A percentile compares a stretch with the other conserved stretches of the same genome.
phyloP scores from a whole-genome alignment of 2,113 vertebrate genomes.

The Neodontobutis hainanensis region DNA sequence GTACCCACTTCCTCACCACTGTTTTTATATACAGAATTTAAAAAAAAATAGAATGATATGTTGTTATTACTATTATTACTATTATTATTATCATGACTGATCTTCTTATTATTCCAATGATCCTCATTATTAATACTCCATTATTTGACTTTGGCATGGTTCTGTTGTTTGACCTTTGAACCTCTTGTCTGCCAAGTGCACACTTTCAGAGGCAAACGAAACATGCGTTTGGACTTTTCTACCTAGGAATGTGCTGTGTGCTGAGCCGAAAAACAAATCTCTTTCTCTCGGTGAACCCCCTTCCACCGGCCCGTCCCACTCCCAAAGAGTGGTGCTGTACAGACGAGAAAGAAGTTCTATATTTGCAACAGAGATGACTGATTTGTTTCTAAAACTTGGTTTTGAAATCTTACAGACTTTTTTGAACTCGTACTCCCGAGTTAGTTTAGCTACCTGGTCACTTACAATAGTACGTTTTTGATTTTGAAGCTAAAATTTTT shows the following conservation, averaged over 20 bases:
- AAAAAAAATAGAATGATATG: constrained; percentile 60
- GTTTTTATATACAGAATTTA: constrained; percentile 68
- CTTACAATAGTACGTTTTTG: constrained; percentile 64
- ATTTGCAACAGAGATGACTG: constrained; percentile 74
- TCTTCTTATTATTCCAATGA: constrained; percentile 68
- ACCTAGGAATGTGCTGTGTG: constrained; percentile 53
- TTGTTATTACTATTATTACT: constrained; percentile 70
- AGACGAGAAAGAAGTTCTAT: constrained; percentile 69
- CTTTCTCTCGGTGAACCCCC: constrained; percentile 57
- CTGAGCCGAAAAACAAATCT: constrained; percentile 32
- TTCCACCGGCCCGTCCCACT: constrained; percentile 43
- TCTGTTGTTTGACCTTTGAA: constrained; percentile 63
- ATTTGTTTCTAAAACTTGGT: constrained; percentile 70
- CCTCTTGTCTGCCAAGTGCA: constrained; percentile 43
- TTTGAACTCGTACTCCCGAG: constrained; percentile 55
- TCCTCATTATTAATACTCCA: constrained; percentile 60
- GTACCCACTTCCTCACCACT: constrained; percentile 62
- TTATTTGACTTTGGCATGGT: constrained; percentile 72
- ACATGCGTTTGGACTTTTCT: constrained; percentile 57
- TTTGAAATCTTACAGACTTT: constrained; percentile 71
- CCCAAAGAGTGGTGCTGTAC: constrained; percentile 59
- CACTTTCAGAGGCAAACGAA: constrained; percentile 47
- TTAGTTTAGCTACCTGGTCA: constrained; percentile 55
- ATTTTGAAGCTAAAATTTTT: constrained; percentile 71
- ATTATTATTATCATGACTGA: constrained; percentile 70